Evolutionary conservation across 2,888 invertebrate genomes (phyloP).

Genomic region (Drosophila recens): DNA sequence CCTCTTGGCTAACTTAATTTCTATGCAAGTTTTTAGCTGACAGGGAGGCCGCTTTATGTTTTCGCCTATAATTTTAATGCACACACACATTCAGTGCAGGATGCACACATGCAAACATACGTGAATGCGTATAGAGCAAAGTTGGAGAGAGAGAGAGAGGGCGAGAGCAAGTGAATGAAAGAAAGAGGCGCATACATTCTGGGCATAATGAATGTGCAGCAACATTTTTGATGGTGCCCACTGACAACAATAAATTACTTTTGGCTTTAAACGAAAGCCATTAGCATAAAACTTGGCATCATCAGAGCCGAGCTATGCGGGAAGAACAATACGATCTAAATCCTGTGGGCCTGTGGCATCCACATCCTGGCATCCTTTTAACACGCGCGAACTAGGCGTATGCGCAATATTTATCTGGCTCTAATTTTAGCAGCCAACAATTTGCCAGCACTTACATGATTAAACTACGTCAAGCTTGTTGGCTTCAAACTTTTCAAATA

Average conservation of each 20-base stretch:
- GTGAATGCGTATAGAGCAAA: slow-evolving; percentile 2
- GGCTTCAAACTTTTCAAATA: slow-evolving; percentile 72
- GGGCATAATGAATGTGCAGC: slow-evolving; percentile 80
- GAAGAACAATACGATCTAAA: slow-evolving; percentile 12
- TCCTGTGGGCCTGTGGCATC: slow-evolving; percentile 1
- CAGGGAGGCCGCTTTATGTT: slow-evolving; percentile 62
- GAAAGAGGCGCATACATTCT: slow-evolving; percentile 56
- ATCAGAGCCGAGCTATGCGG: slow-evolving; percentile 43
- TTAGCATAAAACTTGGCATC: slow-evolving; percentile 82
- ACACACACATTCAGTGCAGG: slow-evolving; percentile 30
- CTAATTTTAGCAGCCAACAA: slow-evolving; percentile 82
- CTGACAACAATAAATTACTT: slow-evolving; percentile 82
- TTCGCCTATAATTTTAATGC: slow-evolving; percentile 76
- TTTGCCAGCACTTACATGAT: slow-evolving; percentile 80
- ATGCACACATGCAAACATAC: slow-evolving; percentile 11
- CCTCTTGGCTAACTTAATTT: slow-evolving; percentile 76
- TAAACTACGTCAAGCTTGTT: slow-evolving; percentile 68
- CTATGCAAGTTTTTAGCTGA: slow-evolving; percentile 69
- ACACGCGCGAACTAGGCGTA: slow-evolving; percentile 69
- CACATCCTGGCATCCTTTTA: slow-evolving; percentile 55
- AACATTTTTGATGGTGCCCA: slow-evolving; percentile 81
- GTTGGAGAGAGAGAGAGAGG: slow-evolving; percentile 2
- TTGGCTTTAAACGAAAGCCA: slow-evolving; percentile 82
- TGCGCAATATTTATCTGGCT: slow-evolving; percentile 81
- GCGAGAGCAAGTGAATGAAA: background rate